A percentile compares a stretch with the other conserved stretches of the same genome.
phyloP scores from a whole-genome alignment of 2,888 invertebrate genomes.

The Arctia plantaginis region DNA sequence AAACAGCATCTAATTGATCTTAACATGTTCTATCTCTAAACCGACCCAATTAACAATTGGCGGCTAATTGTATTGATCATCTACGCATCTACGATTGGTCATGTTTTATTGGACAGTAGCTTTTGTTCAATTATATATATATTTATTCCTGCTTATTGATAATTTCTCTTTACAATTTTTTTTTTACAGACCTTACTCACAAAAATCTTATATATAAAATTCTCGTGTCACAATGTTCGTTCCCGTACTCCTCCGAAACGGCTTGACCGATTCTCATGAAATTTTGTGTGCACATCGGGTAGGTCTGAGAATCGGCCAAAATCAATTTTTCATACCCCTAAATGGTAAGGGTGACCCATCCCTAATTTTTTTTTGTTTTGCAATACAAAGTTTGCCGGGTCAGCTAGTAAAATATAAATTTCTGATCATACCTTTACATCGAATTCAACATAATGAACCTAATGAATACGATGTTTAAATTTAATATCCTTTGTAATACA shows the following conservation, averaged over 20 bases:
- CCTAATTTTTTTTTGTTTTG: too few relatives aligned
- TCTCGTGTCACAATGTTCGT: too few relatives aligned
- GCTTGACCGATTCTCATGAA: too few relatives aligned
- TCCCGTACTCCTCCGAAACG: too few relatives aligned
- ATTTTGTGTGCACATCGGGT: too few relatives aligned
- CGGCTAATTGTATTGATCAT: constrained; percentile 5
- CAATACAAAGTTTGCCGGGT: too few relatives aligned
- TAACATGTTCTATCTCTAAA: constrained; percentile 4
- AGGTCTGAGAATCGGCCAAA: too few relatives aligned
- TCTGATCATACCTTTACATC: neutral
- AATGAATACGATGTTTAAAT: neutral
- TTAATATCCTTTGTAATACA: neutral
- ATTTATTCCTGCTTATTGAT: neutral
- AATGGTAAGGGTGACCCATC: too few relatives aligned
- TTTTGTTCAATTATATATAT: neutral
- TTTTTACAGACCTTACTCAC: neutral
- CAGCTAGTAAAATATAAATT: neutral
- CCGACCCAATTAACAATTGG: constrained; percentile 10
- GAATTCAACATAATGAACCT: neutral
- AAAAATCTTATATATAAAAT: too few relatives aligned
- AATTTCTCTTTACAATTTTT: neutral
- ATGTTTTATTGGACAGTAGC: neutral
- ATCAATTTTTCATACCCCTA: too few relatives aligned
- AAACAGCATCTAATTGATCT: constrained; percentile 10
- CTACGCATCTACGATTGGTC: neutral